Evolutionary conservation across 1,140 invertebrate species (phyloP).

Genomic region (Chironomus striatipennis): DNA sequence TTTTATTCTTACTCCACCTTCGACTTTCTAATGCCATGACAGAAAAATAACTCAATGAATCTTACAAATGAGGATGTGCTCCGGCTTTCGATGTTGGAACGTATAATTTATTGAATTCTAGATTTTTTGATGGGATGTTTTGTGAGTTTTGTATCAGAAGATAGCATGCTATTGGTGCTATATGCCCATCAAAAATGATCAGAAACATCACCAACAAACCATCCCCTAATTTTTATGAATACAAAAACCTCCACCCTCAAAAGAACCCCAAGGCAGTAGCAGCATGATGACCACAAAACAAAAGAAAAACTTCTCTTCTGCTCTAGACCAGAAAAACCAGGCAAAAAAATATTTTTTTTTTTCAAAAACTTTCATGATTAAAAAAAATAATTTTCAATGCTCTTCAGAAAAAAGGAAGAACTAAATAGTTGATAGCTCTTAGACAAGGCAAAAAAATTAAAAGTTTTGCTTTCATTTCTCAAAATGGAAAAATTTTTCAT

Average conservation of each 20-base stretch:
- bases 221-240: not conserved
- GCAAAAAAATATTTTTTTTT: not conserved
- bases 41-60: slow-evolving; percentile 20
- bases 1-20: not conserved
- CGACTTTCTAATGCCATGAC: not conserved
- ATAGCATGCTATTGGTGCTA: too few relatives aligned
- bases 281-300: not conserved
- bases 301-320: not conserved
- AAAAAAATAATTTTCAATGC: not conserved
- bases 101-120: not conserved
- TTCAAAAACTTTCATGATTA: slow-evolving; percentile 12
- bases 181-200: too few relatives aligned
- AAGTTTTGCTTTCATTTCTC: not conserved
- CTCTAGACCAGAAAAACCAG: slow-evolving; percentile 5
- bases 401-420: slow-evolving; percentile 4
- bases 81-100: not conserved
- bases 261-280: too few relatives aligned
- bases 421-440: not conserved
- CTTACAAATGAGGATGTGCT: slow-evolving; percentile 11
- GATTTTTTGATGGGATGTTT: too few relatives aligned
- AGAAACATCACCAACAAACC: too few relatives aligned
- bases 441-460: not conserved
- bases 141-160: too few relatives aligned
- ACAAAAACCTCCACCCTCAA: not conserved
- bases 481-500: not conserved